Evolutionary conservation across 2,113 vertebrate genomes (phyloP).

Genomic region (Grantiella picta): DNA sequence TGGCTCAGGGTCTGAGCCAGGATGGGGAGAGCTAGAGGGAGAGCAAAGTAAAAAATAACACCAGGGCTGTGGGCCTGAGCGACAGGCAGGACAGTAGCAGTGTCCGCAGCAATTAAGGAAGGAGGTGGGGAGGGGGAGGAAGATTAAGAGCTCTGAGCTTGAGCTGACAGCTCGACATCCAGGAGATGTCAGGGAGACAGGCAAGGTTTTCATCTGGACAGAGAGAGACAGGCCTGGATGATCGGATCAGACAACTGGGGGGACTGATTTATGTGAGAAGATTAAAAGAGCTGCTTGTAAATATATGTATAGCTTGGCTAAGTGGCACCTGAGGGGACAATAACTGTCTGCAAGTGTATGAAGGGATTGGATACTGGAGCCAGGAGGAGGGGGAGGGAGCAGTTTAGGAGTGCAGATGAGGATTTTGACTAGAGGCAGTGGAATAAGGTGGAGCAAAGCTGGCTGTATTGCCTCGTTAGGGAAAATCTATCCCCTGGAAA

Average conservation of each 20-base stretch:
- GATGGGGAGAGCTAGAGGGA: not conserved
- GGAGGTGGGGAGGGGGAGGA: constrained; percentile 9
- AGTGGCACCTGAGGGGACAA: constrained; percentile 62
- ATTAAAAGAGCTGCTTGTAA: constrained; percentile 63
- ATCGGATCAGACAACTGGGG: constrained; percentile 42
- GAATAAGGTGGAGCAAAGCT: not conserved
- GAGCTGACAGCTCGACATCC: constrained; percentile 54
- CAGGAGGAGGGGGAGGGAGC: not conserved
- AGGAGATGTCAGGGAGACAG: constrained; percentile 43
- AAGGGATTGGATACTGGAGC: not conserved
- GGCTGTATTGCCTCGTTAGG: not conserved
- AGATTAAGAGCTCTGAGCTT: constrained; percentile 58
- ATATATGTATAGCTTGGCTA: constrained; percentile 43
- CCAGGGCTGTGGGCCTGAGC: not conserved
- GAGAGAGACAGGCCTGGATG: constrained; percentile 24
- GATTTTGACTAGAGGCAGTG: not conserved
- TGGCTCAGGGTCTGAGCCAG: not conserved
- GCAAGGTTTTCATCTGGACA: not conserved
- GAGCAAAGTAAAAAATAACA: not conserved
- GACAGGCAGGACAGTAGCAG: not conserved
- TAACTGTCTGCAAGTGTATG: constrained; percentile 42
- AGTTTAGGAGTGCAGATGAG: not conserved
- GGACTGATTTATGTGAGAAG: constrained; percentile 59
- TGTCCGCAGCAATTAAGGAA: constrained; percentile 10
- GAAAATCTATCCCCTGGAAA: not conserved